phyloP scores from a whole-genome alignment of 2,113 vertebrate species.

The Platysternon megacephalum region DNA sequence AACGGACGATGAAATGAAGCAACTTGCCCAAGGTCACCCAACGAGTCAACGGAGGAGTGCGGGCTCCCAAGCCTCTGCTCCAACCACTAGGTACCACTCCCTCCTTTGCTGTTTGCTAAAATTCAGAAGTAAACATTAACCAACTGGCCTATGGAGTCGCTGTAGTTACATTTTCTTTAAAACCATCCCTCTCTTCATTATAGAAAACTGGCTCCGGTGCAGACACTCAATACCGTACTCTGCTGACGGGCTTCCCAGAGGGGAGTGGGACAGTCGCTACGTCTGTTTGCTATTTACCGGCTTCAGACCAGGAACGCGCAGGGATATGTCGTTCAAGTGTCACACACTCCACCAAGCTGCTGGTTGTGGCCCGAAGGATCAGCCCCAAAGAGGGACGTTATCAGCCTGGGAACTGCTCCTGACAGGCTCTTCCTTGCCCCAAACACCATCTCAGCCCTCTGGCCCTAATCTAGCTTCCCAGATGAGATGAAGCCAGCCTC shows the following conservation, averaged over 20 bases:
- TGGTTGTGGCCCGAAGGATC: neutral
- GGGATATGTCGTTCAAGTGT: slow-evolving; percentile 10
- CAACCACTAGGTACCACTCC: neutral
- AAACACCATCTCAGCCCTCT: neutral
- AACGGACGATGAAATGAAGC: neutral
- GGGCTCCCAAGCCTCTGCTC: neutral
- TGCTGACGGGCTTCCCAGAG: fast-evolving
- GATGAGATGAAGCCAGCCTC: fast-evolving
- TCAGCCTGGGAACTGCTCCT: no score
- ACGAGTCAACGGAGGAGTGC: neutral
- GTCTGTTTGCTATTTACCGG: slow-evolving; percentile 40
- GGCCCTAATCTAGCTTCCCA: neutral
- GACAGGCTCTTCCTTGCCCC: neutral
- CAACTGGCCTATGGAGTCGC: neutral
- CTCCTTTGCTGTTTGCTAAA: neutral
- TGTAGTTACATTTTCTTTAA: neutral
- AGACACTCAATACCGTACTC: fast-evolving
- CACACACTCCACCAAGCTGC: neutral
- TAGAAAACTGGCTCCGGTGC: neutral
- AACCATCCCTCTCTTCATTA: fast-evolving
- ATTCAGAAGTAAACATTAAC: neutral
- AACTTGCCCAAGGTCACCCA: neutral
- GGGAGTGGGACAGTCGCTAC: slow-evolving; percentile 5
- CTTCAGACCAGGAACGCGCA: neutral
- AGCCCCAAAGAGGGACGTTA: fast-evolving